phyloP scores from a whole-genome alignment of 2,888 invertebrate species.

The Cerastoderma edule region DNA sequence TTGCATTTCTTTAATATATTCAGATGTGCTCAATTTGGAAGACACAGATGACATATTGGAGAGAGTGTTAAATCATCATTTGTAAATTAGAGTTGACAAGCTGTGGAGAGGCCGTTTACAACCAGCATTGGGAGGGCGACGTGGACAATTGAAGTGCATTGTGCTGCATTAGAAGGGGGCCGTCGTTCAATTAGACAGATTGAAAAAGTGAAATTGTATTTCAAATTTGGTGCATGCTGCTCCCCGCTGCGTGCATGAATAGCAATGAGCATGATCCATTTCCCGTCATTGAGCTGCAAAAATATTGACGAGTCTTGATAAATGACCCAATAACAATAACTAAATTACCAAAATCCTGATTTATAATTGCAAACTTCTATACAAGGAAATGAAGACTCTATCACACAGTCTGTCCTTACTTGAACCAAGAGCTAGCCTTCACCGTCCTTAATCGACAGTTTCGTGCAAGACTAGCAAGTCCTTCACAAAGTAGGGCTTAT shows the following conservation, averaged over 20 bases:
- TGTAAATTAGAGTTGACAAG: slow-evolving; percentile 16
- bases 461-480: too few relatives aligned
- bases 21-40: too few relatives aligned
- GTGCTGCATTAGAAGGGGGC: slow-evolving; percentile 14
- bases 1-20: too few relatives aligned
- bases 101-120: slow-evolving; percentile 9
- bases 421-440: too few relatives aligned
- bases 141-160: slow-evolving; percentile 15
- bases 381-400: too few relatives aligned
- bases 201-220: slow-evolving; percentile 26
- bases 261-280: slow-evolving; percentile 23
- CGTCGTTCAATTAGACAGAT: slow-evolving; percentile 23
- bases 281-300: slow-evolving; percentile 8
- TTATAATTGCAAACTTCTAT: too few relatives aligned
- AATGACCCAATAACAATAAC: slow-evolving; percentile 23
- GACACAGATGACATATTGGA: too few relatives aligned
- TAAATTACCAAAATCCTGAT: slow-evolving; percentile 16
- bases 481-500: too few relatives aligned
- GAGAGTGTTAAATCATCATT: slow-evolving; percentile 20
- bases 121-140: slow-evolving; percentile 6
- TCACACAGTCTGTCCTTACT: too few relatives aligned
- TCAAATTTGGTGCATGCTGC: slow-evolving; percentile 15
- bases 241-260: slow-evolving; percentile 13
- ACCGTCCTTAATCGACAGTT: too few relatives aligned
- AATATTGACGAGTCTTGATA: slow-evolving; percentile 23